Conservation (phyloP, 2,113 vertebrate species). For the Elaphurus davidianus region DNA sequence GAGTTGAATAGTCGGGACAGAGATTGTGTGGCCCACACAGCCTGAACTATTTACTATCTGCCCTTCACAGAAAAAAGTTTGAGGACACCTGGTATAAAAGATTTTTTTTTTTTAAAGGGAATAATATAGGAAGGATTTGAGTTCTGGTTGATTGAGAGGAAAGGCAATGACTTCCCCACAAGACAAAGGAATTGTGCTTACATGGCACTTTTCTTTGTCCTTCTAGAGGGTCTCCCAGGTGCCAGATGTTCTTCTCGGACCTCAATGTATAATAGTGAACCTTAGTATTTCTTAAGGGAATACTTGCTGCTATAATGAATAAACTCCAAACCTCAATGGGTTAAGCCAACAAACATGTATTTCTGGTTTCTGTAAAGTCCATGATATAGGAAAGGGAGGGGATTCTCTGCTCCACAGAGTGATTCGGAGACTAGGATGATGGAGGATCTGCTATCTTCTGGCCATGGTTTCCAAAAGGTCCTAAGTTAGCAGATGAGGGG, state of each 20-base stretch:
- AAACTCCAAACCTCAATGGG: background rate
- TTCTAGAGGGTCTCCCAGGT: background rate
- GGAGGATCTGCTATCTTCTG: background rate
- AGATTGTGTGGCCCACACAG: background rate
- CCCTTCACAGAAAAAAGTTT: background rate
- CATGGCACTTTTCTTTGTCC: background rate
- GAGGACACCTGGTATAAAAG: background rate
- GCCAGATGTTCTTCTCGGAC: background rate
- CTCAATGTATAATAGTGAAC: background rate
- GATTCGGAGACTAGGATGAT: background rate
- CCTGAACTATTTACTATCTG: background rate
- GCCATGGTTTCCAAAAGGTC: background rate
- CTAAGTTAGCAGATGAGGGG: background rate
- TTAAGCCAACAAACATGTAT: background rate
- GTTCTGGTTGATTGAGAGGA: background rate
- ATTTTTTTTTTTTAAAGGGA: background rate
- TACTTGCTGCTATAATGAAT: background rate
- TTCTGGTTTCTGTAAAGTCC: background rate
- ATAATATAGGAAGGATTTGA: background rate
- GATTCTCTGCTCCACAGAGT: background rate
- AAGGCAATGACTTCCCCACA: background rate
- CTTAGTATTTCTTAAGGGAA: background rate
- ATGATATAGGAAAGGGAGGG: rapidly evolving
- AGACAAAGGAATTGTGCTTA: background rate
- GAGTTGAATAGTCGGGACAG: background rate